phyloP scores from a whole-genome alignment of 2,797 vertebrate species.

The Sarcoramphus papa region DNA sequence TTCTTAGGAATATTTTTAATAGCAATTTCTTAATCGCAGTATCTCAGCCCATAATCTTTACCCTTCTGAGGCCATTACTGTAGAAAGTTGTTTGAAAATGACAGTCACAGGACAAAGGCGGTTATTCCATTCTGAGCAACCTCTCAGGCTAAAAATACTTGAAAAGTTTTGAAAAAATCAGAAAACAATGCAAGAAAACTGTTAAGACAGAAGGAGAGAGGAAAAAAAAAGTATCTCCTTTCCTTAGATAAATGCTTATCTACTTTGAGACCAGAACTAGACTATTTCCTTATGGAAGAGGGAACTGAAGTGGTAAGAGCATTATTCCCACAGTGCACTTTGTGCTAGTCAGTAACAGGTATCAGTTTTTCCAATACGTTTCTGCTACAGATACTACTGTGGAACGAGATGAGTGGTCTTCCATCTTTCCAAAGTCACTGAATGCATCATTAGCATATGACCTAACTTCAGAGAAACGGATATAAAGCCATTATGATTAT shows the following conservation, averaged over 20 bases:
- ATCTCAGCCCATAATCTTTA: background rate
- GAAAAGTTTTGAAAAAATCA: background rate
- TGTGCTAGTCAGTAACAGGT: background rate
- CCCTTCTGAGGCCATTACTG: background rate
- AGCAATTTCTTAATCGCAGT: background rate
- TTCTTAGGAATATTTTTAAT: background rate
- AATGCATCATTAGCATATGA: background rate
- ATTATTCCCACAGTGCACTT: background rate
- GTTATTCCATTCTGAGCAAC: background rate
- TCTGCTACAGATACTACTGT: background rate
- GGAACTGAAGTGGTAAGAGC: background rate
- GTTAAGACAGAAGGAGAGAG: background rate
- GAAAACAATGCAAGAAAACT: background rate
- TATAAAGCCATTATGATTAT: background rate
- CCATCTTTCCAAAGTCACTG: background rate
- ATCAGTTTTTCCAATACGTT: background rate
- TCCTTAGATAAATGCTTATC: background rate
- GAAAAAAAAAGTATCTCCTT: background rate
- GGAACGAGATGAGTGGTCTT: background rate
- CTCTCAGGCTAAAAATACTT: background rate
- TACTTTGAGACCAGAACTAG: background rate
- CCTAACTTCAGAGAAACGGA: background rate
- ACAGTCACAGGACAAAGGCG: background rate
- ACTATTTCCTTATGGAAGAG: background rate
- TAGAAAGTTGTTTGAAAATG: background rate